Evolutionary conservation across 2,797 vertebrate species (phyloP), one percentile per base, ranked within the genome.

Genomic region (Graptemys geographica): DNA sequence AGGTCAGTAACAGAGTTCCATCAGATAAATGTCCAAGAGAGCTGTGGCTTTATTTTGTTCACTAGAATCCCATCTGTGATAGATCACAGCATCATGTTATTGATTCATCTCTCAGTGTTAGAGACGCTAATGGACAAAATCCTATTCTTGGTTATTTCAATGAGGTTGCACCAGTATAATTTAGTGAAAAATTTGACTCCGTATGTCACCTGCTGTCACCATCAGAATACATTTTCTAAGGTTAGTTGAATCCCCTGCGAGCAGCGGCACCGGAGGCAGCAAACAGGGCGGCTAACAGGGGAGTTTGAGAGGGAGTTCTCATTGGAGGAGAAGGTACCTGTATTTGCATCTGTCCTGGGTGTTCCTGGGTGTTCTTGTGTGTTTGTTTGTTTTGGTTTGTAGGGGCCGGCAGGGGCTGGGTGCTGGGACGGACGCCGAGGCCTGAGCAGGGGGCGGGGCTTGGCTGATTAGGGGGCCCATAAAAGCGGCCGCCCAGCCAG

Each of bases 81-180:
- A 37, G 28, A 4, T 33, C 25, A 8, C 74, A 79, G 79, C 18
- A 18, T n/a, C 80, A 19, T 41, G 21, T 55, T 2, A 1, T 19
- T 56, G 80, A 59, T 25, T 18, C 57, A 74, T 15, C 25, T 16
- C 7, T 27, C 1, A 0, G 4, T 5, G 16, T 44, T 2, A 79
- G 55, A 55, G 56, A 28, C 11, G 25, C n/a, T 59, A 44, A 81
- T 28, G 49, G 79, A 41, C 3, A 90, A 89, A 85, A 79, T 0
- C 18, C n/a, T 3, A 7, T n/a, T 83, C 62, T 52, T 0, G 0
- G 23, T 69, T 81, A n/a, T 19, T 55, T 23, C 6, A 23, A 9
- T 0, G 0, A 82, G 27, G 37, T 33, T 78, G 11, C 19, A 23
- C 56, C 33, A 78, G 79, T 57, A 84, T 19, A 56, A 62, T 93